A percentile compares a stretch with the other conserved stretches of the same genome.
phyloP scores from a whole-genome alignment of 1,140 invertebrate species.

The Aphelenchoides fujianensis region DNA sequence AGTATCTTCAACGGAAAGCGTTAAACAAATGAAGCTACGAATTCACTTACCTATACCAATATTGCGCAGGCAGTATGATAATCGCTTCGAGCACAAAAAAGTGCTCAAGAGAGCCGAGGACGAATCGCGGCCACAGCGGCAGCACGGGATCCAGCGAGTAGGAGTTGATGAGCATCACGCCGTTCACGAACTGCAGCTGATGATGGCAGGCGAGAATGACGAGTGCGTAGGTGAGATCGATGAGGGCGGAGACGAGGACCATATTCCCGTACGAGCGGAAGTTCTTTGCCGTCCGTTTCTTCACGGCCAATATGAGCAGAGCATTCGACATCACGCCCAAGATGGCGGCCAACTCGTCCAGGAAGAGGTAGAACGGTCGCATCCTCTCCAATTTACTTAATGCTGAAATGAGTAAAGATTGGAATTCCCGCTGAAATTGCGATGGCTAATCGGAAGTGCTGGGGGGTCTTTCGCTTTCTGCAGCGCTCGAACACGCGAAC shows the following conservation, averaged over 20 bases:
- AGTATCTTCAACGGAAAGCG: no score
- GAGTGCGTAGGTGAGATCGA: conserved; percentile 1
- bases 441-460: no score
- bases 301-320: not conserved
- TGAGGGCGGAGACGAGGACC: conserved; percentile 3
- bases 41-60: conserved; percentile 4
- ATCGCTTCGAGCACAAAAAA: conserved; percentile 7
- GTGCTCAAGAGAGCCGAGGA: conserved; percentile 9
- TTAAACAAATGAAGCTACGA: no score
- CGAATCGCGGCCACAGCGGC: not conserved
- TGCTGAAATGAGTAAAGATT: no score
- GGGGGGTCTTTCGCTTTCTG: no score
- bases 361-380: not conserved
- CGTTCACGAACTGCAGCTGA: conserved; percentile 9
- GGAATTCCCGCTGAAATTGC: no score
- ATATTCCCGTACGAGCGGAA: conserved; percentile 5
- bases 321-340: not conserved
- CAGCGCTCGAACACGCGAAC: no score
- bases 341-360: not conserved
- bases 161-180: conserved; percentile 4
- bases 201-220: conserved; percentile 6
- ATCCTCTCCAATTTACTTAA: not conserved
- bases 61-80: conserved; percentile 3
- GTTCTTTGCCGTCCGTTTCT: conserved; percentile 9
- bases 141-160: not conserved